These are phyloP conservation scores for Teinopalpus imperialis DNA, from an alignment of 2,888 invertebrate species.

Conservation along the genomic window DNA sequence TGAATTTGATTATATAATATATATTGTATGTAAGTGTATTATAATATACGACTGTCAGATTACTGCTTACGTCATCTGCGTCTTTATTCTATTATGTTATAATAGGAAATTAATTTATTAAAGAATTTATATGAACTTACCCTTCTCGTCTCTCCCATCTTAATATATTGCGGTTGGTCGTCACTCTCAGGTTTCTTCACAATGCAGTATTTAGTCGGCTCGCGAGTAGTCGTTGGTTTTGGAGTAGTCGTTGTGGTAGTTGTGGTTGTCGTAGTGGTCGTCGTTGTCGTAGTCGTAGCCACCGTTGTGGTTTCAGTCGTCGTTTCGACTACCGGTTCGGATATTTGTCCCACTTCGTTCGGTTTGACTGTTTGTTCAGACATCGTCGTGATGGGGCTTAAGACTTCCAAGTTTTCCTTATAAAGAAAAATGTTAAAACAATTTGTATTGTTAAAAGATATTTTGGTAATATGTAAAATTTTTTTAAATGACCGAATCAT, in stretches of 20 bases:
- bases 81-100: too few relatives aligned
- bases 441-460: too few relatives aligned
- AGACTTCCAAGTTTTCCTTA: constrained; percentile 60
- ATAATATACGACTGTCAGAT: too few relatives aligned
- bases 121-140: too few relatives aligned
- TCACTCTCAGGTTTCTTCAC: constrained; percentile 91
- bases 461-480: too few relatives aligned
- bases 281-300: constrained; percentile 50
- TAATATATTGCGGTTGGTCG: constrained; percentile 88
- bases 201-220: constrained; percentile 87
- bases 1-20: too few relatives aligned
- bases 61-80: too few relatives aligned
- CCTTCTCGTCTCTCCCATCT: constrained; percentile 92
- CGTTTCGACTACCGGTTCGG: constrained; percentile 61
- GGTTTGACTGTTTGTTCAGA: constrained; percentile 70
- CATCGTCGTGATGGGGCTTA: constrained; percentile 68
- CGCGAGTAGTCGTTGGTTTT: constrained; percentile 81
- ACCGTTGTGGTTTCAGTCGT: constrained; percentile 55
- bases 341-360: constrained; percentile 67
- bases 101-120: too few relatives aligned
- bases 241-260: constrained; percentile 68
- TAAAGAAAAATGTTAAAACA: not conserved
- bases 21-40: too few relatives aligned
- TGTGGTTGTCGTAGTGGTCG: constrained; percentile 68
- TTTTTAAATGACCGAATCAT: too few relatives aligned